Conservation (phyloP, 2,113 vertebrate species). For the Montifringilla adamsi region DNA sequence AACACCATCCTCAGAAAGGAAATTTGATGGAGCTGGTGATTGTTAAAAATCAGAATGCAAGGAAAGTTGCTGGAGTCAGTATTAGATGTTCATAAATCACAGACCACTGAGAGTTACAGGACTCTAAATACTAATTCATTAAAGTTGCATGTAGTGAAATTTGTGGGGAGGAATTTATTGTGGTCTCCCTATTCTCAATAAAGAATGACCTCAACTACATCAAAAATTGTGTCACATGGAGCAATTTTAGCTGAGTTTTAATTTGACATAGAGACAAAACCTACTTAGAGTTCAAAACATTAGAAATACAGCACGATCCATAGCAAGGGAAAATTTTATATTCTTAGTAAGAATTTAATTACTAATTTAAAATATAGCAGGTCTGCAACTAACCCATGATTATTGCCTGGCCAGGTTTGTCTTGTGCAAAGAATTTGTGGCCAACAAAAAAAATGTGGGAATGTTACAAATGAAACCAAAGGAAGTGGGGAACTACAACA, state of each 20-base stretch:
- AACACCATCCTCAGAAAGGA: neutral
- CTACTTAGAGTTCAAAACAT: neutral
- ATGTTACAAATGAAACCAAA: neutral
- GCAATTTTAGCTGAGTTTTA: neutral
- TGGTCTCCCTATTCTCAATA: neutral
- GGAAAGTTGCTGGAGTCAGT: neutral
- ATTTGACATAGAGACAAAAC: neutral
- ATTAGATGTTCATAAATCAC: neutral
- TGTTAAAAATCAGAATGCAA: neutral
- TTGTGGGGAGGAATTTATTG: neutral
- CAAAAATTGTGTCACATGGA: neutral
- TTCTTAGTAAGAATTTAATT: neutral
- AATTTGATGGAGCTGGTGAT: neutral
- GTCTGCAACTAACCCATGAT: neutral
- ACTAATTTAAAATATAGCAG: neutral
- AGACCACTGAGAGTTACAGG: neutral
- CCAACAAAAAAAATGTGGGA: neutral
- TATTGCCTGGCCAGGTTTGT: neutral
- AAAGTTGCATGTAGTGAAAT: neutral
- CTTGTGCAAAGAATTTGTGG: neutral
- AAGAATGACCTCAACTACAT: neutral
- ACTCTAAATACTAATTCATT: neutral
- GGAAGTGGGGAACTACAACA: accelerated
- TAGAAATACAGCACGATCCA: neutral
- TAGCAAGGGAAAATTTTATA: neutral